A percentile compares a stretch with the other conserved stretches of the same genome.
These are phyloP conservation scores for Gryllus longicercus DNA, from an alignment of 2,888 invertebrate genomes.

Conservation along the genomic window DNA sequence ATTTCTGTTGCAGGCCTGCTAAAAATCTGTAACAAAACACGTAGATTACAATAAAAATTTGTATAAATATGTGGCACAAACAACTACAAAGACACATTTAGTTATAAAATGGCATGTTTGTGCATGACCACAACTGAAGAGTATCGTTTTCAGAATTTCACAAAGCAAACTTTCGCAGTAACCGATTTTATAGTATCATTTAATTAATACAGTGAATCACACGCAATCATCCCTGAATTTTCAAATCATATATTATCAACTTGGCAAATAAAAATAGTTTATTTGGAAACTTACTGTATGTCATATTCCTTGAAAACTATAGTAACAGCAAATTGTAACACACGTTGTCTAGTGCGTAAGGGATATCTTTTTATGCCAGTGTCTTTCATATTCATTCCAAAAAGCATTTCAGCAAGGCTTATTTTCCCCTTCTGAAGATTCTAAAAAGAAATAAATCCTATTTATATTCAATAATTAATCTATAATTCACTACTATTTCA, in stretches of 20 bases:
- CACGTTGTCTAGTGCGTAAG: conserved; percentile 74
- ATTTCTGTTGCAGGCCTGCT: conserved; percentile 65
- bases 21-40: conserved; percentile 62
- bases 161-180: background rate
- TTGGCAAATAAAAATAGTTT: background rate
- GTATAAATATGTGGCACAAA: too few relatives aligned
- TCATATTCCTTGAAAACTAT: conserved; percentile 78
- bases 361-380: conserved; percentile 89
- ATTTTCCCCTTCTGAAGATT: conserved; percentile 79
- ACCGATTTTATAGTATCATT: background rate
- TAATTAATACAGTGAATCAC: too few relatives aligned
- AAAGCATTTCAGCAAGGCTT: conserved; percentile 82
- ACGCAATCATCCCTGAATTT: too few relatives aligned
- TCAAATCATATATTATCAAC: background rate
- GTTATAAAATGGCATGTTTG: too few relatives aligned
- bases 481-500: too few relatives aligned
- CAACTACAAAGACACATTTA: too few relatives aligned
- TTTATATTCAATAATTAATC: too few relatives aligned
- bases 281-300: conserved; percentile 58
- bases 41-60: conserved; percentile 22
- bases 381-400: conserved; percentile 86
- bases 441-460: conserved; percentile 48
- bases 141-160: background rate
- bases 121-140: too few relatives aligned
- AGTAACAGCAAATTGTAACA: conserved; percentile 87